These are phyloP conservation scores for Gallinago undulata DNA, from an alignment of 2,113 vertebrate species.

Conservation along the genomic window DNA sequence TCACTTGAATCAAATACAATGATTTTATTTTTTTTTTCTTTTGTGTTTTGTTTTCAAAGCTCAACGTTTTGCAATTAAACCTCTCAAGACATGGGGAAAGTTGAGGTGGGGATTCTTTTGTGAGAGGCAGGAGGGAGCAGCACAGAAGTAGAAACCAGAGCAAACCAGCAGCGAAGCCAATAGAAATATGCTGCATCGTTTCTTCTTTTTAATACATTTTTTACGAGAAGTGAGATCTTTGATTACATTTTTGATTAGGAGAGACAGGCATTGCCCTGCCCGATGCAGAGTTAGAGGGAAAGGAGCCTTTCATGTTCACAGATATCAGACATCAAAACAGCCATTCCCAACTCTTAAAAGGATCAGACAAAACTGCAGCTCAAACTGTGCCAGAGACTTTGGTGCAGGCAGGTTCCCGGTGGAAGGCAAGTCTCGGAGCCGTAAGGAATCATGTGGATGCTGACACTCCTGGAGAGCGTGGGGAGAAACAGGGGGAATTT, in stretches of 20 bases:
- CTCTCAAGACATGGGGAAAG: background rate
- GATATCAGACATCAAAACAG: slow-evolving; percentile 66
- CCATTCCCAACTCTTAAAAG: slow-evolving; percentile 63
- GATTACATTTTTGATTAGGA: slow-evolving; percentile 63
- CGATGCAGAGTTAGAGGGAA: slow-evolving; percentile 31
- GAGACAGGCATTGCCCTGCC: slow-evolving; percentile 58
- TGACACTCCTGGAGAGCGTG: background rate
- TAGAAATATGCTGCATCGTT: background rate
- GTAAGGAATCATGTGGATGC: background rate
- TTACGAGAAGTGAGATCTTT: slow-evolving; percentile 53
- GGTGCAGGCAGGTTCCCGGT: background rate
- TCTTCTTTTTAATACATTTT: slow-evolving; percentile 62
- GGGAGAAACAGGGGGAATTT: background rate
- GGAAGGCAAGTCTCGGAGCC: background rate
- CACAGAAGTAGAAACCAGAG: slow-evolving; percentile 34
- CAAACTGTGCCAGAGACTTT: slow-evolving; percentile 51
- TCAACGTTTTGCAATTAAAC: slow-evolving; percentile 48
- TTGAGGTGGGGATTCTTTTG: slow-evolving; percentile 1
- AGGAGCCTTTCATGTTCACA: slow-evolving; percentile 64
- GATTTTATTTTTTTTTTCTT: background rate
- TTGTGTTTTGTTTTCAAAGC: slow-evolving; percentile 48
- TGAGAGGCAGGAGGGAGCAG: background rate
- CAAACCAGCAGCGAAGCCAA: slow-evolving; percentile 7
- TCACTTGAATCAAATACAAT: slow-evolving; percentile 51
- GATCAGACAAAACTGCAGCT: slow-evolving; percentile 59